Evolutionary conservation across 2,113 vertebrate genomes (phyloP), one percentile per base, ranked within the genome.

Genomic region (Danionella cerebrum): DNA sequence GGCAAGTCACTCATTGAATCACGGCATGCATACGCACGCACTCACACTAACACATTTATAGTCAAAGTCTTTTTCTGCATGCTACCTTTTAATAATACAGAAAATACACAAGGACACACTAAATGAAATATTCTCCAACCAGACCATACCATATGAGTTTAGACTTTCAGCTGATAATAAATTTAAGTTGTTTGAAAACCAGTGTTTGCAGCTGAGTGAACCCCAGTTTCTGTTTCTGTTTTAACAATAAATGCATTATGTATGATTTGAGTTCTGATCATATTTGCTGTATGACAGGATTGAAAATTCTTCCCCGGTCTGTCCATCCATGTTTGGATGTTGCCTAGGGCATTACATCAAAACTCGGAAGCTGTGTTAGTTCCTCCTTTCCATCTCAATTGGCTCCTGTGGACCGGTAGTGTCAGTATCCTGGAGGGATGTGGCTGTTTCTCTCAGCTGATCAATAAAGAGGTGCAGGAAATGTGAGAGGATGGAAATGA

Each of bases 401-500:
- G 38, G 57, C 24, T 60, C 25, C 19, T 60, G 25, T 53, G 2
- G 2, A 53, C 51, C 19, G 16, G n/a, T 10, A 18, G 51, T 33
- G 29, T 53, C 51, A 53, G n/a, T 47, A 16, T 48, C 45, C 21
- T 69, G 44, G 52, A 21, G 25, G 19, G 42, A 18, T 54, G 19
- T 25, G 10, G 22, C 11, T 27, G 5, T 2, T 50, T 36, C 11
- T n/a, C 14, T 45, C 33, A 4, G 33, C 31, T 39, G 42, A 58
- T 69, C 42, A 38, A 58, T 59, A 39, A 33, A 39, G 33, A 67
- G 50, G 16, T 59, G 53, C 38, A 39, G 44, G 33, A 39, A 59
- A 50, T 41, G 6, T 19, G 33, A 57, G 53, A 31, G 11, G 31
- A 48, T 38, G 29, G 53, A 35, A 33, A 45, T 31, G 0, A 55